Conservation (phyloP, 1,140 invertebrate species). For the Bombus sibiricus region DNA sequence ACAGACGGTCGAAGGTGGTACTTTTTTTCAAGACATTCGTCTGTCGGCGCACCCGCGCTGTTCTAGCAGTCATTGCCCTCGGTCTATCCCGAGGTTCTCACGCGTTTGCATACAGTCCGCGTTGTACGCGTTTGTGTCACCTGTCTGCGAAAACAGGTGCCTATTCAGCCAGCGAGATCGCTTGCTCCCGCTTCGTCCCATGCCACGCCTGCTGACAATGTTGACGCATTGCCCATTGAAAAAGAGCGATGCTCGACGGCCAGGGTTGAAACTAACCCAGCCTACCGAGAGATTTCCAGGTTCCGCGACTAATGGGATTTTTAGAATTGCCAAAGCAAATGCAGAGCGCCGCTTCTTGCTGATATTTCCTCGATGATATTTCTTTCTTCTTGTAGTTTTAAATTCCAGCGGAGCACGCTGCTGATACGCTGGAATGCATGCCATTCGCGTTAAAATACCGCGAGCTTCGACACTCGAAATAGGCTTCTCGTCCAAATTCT, state of each 20-base stretch:
- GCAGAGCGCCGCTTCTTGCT: no score
- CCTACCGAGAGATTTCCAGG: neutral
- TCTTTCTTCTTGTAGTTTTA: no score
- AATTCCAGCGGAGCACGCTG: neutral
- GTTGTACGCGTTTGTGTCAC: slow-evolving; percentile 66
- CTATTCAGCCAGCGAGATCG: slow-evolving; percentile 76
- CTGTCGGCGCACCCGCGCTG: slow-evolving; percentile 52
- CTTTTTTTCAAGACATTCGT: slow-evolving; percentile 63
- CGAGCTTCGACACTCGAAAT: neutral
- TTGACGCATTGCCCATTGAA: slow-evolving; percentile 26
- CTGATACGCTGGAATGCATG: neutral
- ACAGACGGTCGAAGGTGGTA: slow-evolving; percentile 47
- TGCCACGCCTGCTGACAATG: slow-evolving; percentile 21
- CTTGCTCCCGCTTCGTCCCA: slow-evolving; percentile 41
- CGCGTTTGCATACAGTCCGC: slow-evolving; percentile 57
- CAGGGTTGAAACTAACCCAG: neutral
- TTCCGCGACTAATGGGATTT: neutral
- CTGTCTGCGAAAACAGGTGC: slow-evolving; percentile 75
- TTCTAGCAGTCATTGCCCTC: slow-evolving; percentile 75
- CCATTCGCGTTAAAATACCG: slow-evolving; percentile 8
- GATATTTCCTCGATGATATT: no score
- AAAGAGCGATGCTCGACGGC: neutral
- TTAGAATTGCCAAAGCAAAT: neutral
- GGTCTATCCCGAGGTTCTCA: slow-evolving; percentile 62
- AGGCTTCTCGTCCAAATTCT: neutral